phyloP scores from a whole-genome alignment of 2,113 vertebrate species.

The Lathamus discolor region DNA sequence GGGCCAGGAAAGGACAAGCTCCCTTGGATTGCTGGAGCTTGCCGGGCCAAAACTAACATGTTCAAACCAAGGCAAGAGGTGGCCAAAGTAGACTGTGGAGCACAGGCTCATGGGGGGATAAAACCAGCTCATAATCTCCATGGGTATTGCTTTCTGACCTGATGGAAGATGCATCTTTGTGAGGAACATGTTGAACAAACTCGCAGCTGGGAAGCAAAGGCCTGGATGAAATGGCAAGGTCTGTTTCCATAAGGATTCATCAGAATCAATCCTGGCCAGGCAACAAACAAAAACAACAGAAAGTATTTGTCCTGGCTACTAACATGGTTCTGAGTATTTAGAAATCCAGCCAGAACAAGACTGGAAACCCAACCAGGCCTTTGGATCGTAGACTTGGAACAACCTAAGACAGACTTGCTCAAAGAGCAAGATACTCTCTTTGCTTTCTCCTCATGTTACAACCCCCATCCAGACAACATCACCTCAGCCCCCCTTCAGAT shows the following conservation, averaged over 20 bases:
- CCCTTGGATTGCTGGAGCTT: background rate
- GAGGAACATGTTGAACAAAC: background rate
- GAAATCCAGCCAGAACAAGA: background rate
- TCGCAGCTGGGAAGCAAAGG: background rate
- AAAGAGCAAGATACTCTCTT: background rate
- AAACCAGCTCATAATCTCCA: background rate
- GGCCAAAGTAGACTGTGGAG: background rate
- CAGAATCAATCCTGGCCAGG: background rate
- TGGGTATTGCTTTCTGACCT: background rate
- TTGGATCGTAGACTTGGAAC: background rate
- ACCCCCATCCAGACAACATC: background rate
- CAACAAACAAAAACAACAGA: background rate
- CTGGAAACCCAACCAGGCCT: background rate
- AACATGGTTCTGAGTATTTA: background rate
- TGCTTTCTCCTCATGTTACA: background rate
- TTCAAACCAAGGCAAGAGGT: background rate
- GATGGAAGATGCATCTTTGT: background rate
- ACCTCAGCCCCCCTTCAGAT: background rate
- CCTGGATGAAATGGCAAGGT: background rate
- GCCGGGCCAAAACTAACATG: background rate
- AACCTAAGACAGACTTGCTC: background rate
- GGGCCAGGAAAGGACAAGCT: slow-evolving; percentile 37
- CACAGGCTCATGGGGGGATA: background rate
- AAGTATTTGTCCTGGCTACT: background rate
- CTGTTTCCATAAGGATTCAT: background rate